Base-by-base conservation (phyloP, 2,888 invertebrate species). In the Drosophila paucipuncta region DNA sequence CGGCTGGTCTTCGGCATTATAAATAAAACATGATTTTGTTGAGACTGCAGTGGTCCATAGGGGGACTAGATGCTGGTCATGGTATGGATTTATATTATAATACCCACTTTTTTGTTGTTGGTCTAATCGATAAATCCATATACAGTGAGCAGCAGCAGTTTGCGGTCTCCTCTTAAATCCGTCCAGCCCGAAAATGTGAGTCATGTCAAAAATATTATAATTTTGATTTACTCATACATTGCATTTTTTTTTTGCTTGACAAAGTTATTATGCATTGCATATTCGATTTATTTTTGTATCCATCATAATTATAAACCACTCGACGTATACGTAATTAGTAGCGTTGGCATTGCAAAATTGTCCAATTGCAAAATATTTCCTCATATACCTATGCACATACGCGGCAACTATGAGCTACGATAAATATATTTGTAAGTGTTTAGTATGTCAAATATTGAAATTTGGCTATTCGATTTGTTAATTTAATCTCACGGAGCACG, bases 321-420 rank as follows among this genome's bases (percentile, higher is more conserved):
- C n/a, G 69, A 49, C 80, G 84, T 75, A 73, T 76, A 60, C 62
- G 74, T 72, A 86, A 86, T 83, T 86, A 83, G 87, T 75, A 54
- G 30, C 57, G 41, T 43, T 37, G 37, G 43, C 25, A 55, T 62
- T 58, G 52, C 16, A 22, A 53, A 58, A 69, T 66, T 11, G 4
- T 2, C 13, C 35, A 37, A 35, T 50, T 16, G n/a, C 18, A 50
- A n/a, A 50, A 43, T 50, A 39, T 55, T 28, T 55, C n/a, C n/a
- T 10, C n/a, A 37, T 7, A 18, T 18, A 9, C 31, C 31, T 31
- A 6, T 37, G 6, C 6, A 37, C 2, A 16, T 55, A 16, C 4
- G n/a, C 28, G 11, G n/a, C 59, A 59, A 10, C 52, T 16, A 31
- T 4, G 0, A 16, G 4, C 10, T 13, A 22, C 22, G 18, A 54